Percentiles rank a stretch among this genome's conserved stretches.
Evolutionary conservation across 2,113 vertebrate species (phyloP).

Genomic region (Chaenocephalus aceratus): DNA sequence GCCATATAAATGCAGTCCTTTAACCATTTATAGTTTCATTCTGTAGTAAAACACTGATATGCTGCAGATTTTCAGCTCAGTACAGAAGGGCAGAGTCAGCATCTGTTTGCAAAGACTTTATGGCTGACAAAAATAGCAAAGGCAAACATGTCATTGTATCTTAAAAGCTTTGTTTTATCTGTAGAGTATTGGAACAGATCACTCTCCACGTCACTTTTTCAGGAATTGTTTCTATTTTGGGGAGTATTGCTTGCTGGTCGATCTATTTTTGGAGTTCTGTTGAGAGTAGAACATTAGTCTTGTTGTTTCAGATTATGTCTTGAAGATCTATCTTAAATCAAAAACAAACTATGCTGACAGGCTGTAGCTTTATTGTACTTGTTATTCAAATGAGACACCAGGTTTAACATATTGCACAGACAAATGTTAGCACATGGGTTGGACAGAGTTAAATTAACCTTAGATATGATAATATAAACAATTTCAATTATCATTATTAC

Average conservation of each 20-base stretch:
- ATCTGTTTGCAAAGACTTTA: neutral
- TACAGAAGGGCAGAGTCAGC: neutral
- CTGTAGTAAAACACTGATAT: neutral
- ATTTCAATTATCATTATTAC: too few relatives aligned
- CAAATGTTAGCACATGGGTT: neutral
- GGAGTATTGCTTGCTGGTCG: neutral
- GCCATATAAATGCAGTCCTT: too few relatives aligned
- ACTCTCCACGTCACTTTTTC: conserved; percentile 14
- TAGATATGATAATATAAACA: too few relatives aligned
- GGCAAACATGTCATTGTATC: conserved; percentile 16
- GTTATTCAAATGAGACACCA: too few relatives aligned
- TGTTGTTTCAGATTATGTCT: neutral
- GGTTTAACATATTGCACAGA: neutral
- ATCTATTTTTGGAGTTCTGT: conserved; percentile 49
- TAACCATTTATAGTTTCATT: neutral
- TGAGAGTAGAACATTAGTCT: neutral
- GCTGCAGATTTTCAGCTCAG: neutral
- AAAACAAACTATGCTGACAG: neutral
- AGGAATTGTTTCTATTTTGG: conserved; percentile 30
- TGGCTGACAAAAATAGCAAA: conserved; percentile 28
- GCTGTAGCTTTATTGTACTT: neutral
- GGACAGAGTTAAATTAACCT: neutral
- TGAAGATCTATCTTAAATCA: neutral
- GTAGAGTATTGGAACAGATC: conserved; percentile 11
- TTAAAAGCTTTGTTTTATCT: conserved; percentile 36